Evolutionary conservation across 2,888 invertebrate genomes (phyloP).

Genomic region (Lissonota sp.): DNA sequence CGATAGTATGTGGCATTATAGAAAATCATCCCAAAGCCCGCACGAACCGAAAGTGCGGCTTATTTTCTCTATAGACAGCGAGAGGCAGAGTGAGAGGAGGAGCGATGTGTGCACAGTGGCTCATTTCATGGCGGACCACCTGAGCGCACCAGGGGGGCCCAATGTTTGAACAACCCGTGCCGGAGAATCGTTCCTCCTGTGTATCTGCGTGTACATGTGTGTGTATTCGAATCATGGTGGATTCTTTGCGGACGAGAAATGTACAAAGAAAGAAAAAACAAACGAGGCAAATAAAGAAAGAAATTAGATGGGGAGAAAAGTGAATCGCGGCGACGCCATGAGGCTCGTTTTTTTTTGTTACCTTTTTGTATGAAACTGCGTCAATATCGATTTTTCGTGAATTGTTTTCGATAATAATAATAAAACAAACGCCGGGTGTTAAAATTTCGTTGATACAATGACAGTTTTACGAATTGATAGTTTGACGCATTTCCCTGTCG

Average conservation of each 20-base stretch:
- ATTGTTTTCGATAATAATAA: background rate
- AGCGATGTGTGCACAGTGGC: slow-evolving; percentile 76
- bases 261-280: slow-evolving; percentile 37
- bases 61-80: slow-evolving; percentile 67
- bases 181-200: slow-evolving; percentile 38
- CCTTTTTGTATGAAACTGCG: background rate
- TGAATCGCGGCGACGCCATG: background rate
- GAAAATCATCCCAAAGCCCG: slow-evolving; percentile 30
- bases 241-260: slow-evolving; percentile 44
- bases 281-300: slow-evolving; percentile 18
- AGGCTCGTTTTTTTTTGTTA: background rate
- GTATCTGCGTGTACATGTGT: slow-evolving; percentile 16
- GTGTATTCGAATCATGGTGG: slow-evolving; percentile 47
- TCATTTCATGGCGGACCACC: slow-evolving; percentile 76
- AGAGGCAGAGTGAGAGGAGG: slow-evolving; percentile 25
- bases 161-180: slow-evolving; percentile 72
- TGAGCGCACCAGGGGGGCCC: slow-evolving; percentile 68
- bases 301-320: slow-evolving; percentile 41
- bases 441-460: slow-evolving; percentile 8
- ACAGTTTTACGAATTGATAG: slow-evolving; percentile 37
- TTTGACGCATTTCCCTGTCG: slow-evolving; percentile 26
- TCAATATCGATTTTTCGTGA: slow-evolving; percentile 15
- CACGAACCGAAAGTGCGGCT: slow-evolving; percentile 56
- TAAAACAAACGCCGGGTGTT: background rate
- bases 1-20: background rate